These are phyloP conservation scores for Hoplodrina ambigua DNA, from an alignment of 2,888 invertebrate genomes.

Conservation along the genomic window DNA sequence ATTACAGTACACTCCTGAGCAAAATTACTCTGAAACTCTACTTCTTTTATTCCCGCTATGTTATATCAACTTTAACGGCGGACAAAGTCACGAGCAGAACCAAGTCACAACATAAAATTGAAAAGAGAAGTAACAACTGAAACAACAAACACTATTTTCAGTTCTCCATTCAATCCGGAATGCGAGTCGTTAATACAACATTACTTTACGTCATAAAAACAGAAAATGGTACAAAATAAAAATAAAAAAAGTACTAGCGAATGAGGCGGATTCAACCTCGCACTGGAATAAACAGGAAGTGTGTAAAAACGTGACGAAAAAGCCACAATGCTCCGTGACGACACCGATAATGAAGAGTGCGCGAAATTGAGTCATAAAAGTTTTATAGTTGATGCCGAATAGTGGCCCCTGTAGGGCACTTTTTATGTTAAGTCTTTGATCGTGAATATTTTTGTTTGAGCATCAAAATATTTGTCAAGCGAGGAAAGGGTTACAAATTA, in stretches of 20 bases:
- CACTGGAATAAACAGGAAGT: conserved; percentile 58
- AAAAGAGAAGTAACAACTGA: conserved; percentile 24
- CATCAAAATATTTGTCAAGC: background rate
- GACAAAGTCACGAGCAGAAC: too few species aligned
- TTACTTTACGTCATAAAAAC: conserved; percentile 39
- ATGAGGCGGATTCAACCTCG: conserved; percentile 48
- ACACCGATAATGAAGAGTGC: conserved; percentile 54
- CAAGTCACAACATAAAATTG: conserved; percentile 22
- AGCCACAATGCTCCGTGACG: conserved; percentile 54
- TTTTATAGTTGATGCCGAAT: conserved; percentile 51
- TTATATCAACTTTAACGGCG: too few species aligned
- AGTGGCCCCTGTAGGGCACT: conserved; percentile 29
- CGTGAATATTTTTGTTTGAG: conserved; percentile 10
- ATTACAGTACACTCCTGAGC: too few species aligned
- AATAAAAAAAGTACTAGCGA: conserved; percentile 44
- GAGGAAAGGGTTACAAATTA: background rate
- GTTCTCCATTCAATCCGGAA: conserved; percentile 42
- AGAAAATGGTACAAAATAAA: conserved; percentile 35
- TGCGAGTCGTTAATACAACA: conserved; percentile 42
- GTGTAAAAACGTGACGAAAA: conserved; percentile 57
- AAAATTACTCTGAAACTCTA: too few species aligned
- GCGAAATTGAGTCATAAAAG: conserved; percentile 60
- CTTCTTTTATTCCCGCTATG: too few species aligned
- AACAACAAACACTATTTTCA: conserved; percentile 49
- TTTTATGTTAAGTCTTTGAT: conserved; percentile 31